phyloP scores from a whole-genome alignment of 2,888 invertebrate genomes.

The Falcaria lacertinaria region DNA sequence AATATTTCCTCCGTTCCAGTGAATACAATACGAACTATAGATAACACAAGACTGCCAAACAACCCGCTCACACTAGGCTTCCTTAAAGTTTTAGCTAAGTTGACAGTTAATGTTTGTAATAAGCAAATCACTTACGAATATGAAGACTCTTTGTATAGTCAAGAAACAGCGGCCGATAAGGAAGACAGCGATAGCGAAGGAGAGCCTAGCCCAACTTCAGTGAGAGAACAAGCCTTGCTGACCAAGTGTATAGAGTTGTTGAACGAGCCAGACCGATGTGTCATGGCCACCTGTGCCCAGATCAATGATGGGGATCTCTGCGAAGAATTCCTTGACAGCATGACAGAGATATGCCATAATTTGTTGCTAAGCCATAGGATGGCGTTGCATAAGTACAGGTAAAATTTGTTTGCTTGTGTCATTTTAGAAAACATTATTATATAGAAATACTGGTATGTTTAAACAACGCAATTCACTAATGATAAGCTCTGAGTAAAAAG shows the following conservation, averaged over 20 bases:
- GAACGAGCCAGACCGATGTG: constrained; percentile 77
- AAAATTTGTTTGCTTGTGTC: no score
- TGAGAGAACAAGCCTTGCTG: constrained; percentile 66
- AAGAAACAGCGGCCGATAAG: constrained; percentile 69
- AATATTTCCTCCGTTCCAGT: constrained; percentile 46
- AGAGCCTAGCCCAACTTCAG: constrained; percentile 68
- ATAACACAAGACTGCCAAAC: constrained; percentile 78
- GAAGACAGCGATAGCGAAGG: constrained; percentile 81
- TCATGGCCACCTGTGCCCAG: constrained; percentile 66
- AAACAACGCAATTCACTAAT: no score
- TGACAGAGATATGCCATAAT: constrained; percentile 91
- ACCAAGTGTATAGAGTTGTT: constrained; percentile 82
- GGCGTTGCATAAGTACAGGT: constrained; percentile 91
- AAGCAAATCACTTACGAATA: constrained; percentile 66
- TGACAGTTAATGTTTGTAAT: constrained; percentile 65
- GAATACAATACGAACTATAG: constrained; percentile 66
- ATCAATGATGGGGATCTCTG: constrained; percentile 72
- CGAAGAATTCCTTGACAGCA: constrained; percentile 81
- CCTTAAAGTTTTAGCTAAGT: constrained; percentile 64
- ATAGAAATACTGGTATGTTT: no score
- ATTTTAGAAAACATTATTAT: no score
- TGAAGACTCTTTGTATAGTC: constrained; percentile 68
- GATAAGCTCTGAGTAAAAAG: no score
- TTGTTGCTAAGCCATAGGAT: constrained; percentile 89
- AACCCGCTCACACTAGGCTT: constrained; percentile 65